Base-by-base conservation (phyloP, 2,888 invertebrate species). In the Apamea monoglypha region DNA sequence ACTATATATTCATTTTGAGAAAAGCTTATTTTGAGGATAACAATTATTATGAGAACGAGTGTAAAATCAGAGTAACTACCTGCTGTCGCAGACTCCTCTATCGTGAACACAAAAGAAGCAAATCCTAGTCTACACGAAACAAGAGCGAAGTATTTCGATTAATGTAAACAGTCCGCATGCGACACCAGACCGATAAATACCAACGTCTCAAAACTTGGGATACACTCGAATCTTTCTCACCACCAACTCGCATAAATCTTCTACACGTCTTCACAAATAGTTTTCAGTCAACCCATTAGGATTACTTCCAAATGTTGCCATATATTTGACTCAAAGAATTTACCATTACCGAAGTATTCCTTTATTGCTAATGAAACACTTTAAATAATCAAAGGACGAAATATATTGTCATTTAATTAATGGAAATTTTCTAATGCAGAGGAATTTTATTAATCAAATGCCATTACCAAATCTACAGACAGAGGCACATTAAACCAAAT, bases 161-260 rank as follows among this genome's bases (percentile, higher is more conserved):
- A 86, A 86, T 89, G 89, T 89, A 88, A 88, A 86, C 88, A 88
- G 86, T 80, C 84, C 74, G 82, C 88, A 86, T 84, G 86, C 82
- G 84, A 88, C 84, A 81, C 75, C 74, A 81, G 66, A 74, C 73
- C 69, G 70, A 71, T 40, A 21, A 56, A 78, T 82, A 82, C 85
- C 44, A 80, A 53, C 40, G 64, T 78, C 40, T 36, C 61, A 59
- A 79, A 80, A 73, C 76, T 83, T 71, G 25, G 66, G 8, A 18
- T 16, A 21, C 6, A 73, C 76, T 87, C 76, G 78, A 86, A 82
- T 69, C 80, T 72, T 80, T 74, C 68, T 80, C 80, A 74, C 83
- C 25, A 61, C 21, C 12, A 74, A 82, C 78, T 86, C 81, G 36
- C 64, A 74, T 76, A 69, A 79, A 75, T 82, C 80, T 78, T 67